Conservation (phyloP, 1,140 invertebrate species). For the Drosophila kohkoa region DNA sequence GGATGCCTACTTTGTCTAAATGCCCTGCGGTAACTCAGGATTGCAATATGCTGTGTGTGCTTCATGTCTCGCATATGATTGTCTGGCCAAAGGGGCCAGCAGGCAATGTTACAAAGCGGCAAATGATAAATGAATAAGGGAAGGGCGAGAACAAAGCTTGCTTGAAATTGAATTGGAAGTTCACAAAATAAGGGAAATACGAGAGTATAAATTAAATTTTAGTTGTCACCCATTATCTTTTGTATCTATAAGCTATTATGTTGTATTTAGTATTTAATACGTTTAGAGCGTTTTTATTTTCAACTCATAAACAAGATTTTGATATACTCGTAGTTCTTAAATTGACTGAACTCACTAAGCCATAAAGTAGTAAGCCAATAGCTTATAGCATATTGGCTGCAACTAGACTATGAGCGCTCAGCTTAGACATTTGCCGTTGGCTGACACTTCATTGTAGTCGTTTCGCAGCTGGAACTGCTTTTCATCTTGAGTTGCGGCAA, state of each 20-base stretch:
- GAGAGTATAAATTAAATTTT: constrained; percentile 1
- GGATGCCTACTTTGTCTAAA: constrained; percentile 10
- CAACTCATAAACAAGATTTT: background rate
- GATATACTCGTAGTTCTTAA: background rate
- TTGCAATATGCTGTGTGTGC: constrained; percentile 14
- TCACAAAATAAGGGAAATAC: background rate
- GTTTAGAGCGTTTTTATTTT: background rate
- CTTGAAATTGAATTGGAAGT: constrained; percentile 8
- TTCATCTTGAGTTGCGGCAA: constrained; percentile 15
- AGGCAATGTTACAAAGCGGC: constrained; percentile 3
- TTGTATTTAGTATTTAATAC: background rate
- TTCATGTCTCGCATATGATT: background rate
- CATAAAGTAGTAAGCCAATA: constrained; percentile 2
- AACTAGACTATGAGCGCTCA: background rate
- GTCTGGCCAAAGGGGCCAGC: constrained; percentile 1
- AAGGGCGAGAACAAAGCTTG: background rate
- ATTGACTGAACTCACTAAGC: background rate
- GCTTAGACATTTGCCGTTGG: constrained; percentile 4
- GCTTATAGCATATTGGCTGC: constrained; percentile 1
- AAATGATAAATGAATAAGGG: constrained; percentile 17
- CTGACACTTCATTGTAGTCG: constrained; percentile 8
- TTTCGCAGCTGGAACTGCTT: constrained; percentile 6
- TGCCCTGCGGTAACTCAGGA: constrained; percentile 20
- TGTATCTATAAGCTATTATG: background rate
- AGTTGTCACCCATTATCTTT: background rate